Evolutionary conservation across 2,113 vertebrate genomes (phyloP), one percentile per base, ranked within the genome.

Genomic region (Caracal caracal): DNA sequence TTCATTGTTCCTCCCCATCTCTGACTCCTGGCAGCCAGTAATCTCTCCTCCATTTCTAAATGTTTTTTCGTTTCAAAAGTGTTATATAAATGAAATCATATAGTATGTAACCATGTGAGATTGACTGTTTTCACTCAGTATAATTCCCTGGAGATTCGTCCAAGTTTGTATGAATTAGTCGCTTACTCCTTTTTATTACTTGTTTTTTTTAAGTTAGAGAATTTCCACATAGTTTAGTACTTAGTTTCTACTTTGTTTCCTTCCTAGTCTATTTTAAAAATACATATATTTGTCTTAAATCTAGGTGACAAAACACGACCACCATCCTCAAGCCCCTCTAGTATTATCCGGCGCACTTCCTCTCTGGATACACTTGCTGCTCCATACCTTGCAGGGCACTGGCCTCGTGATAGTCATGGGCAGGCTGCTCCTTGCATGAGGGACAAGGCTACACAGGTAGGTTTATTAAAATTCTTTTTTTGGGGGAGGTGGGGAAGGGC

Each of bases 381-480:
- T 96, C 99, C 99, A 0, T 99, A 99, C 98, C 99, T 99, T 95
- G 99, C 99, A 93, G 99, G 99, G 82, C 99, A 99, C 97, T 99
- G 99, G 99, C 99, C 99, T 98, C 99, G 99, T 98, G 99, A 99
- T 98, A 99, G 98, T 97, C 99, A 99, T 10, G 98, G 99, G 16
- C 99, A 99, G 73, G 99, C 99, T 96, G 98, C 99, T 94, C 99
- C 99, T 90, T 99, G 99, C 98, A 99, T 99, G 99, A 99, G 99
- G 98, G 99, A 99, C 99, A 99, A 99, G 98, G 99, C 99, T 47
- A 99, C 99, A 10, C 99, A 99, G 99, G 99, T 99, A 98, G 97
- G 99, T 88, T 51, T 80, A 70, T 92, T 71, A 88, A 9, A 56
- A 35, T 11, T 86, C n/a, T 59, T 56, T 20, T 20, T 19, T 56